A percentile compares a stretch with the other conserved stretches of the same genome.
phyloP scores from a whole-genome alignment of 1,140 invertebrate genomes.

The Parapsyche elsis region DNA sequence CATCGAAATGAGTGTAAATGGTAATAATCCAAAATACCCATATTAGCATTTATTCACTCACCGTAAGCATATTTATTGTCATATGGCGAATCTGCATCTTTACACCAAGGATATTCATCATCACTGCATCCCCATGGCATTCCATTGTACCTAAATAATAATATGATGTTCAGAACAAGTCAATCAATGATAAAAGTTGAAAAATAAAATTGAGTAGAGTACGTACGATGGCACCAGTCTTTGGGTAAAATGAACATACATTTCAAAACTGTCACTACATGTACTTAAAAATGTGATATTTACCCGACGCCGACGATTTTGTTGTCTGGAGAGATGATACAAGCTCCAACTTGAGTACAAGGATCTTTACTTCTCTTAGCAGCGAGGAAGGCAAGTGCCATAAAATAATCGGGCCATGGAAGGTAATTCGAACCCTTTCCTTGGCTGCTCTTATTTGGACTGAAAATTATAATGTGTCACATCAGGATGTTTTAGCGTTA shows the following conservation, averaged over 20 bases:
- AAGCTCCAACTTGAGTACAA: conserved; percentile 90
- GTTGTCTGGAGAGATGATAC: conserved; percentile 90
- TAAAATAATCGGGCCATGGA: conserved; percentile 92
- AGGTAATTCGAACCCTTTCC: conserved; percentile 61
- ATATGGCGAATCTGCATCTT: conserved; percentile 68
- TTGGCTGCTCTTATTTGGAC: neutral
- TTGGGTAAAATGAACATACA: no score
- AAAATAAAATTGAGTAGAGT: no score
- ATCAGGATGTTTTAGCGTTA: no score
- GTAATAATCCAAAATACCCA: no score
- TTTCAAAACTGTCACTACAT: no score
- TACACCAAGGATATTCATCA: conserved; percentile 90
- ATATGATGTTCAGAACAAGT: neutral
- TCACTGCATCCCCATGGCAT: conserved; percentile 91
- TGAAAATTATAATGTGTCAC: neutral
- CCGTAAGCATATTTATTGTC: conserved; percentile 89
- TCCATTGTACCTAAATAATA: conserved; percentile 84
- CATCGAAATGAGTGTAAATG: no score
- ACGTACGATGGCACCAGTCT: no score
- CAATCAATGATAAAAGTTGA: neutral
- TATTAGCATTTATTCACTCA: conserved; percentile 62
- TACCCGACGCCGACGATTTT: conserved; percentile 89
- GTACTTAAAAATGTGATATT: conserved; percentile 39
- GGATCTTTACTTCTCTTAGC: conserved; percentile 96
- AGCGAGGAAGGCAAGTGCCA: conserved; percentile 85